Evolutionary conservation across 1,140 invertebrate genomes (phyloP).

Genomic region (Halyomorpha halys): DNA sequence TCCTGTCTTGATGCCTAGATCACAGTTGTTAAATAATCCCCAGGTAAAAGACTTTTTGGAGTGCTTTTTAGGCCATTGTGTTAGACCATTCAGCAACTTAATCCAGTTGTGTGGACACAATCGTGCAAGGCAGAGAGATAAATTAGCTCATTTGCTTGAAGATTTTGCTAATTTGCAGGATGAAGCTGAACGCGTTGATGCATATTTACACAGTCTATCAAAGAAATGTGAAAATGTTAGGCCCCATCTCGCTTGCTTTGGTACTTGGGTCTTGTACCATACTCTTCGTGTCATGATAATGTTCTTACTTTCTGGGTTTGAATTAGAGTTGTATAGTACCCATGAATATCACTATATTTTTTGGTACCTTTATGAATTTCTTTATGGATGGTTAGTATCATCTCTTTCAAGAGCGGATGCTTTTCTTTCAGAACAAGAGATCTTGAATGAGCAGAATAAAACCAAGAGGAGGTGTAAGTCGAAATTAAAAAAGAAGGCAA

Average conservation of each 20-base stretch:
- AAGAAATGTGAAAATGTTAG: slow-evolving; percentile 54
- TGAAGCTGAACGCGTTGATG: slow-evolving; percentile 87
- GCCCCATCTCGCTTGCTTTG: slow-evolving; percentile 76
- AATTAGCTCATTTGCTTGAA: slow-evolving; percentile 76
- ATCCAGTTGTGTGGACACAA: slow-evolving; percentile 92
- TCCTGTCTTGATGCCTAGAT: slow-evolving; percentile 63
- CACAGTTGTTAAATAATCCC: slow-evolving; percentile 48
- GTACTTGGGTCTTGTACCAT: slow-evolving; percentile 93
- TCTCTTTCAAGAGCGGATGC: slow-evolving; percentile 80
- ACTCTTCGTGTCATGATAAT: slow-evolving; percentile 93
- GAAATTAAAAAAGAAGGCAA: slow-evolving; percentile 54
- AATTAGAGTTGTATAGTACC: slow-evolving; percentile 88
- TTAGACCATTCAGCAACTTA: slow-evolving; percentile 74
- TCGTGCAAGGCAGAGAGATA: slow-evolving; percentile 85
- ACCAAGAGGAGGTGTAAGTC: slow-evolving; percentile 35
- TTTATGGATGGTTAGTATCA: slow-evolving; percentile 88
- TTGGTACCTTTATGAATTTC: slow-evolving; percentile 92
- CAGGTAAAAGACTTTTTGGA: slow-evolving; percentile 79
- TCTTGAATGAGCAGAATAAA: slow-evolving; percentile 38
- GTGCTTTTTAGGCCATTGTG: slow-evolving; percentile 75
- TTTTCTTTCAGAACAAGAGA: slow-evolving; percentile 67
- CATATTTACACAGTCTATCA: slow-evolving; percentile 61
- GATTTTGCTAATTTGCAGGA: slow-evolving; percentile 88
- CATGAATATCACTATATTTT: slow-evolving; percentile 95
- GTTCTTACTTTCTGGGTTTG: slow-evolving; percentile 87